phyloP scores from a whole-genome alignment of 2,797 vertebrate species.

The Poeciliopsis presidionis region DNA sequence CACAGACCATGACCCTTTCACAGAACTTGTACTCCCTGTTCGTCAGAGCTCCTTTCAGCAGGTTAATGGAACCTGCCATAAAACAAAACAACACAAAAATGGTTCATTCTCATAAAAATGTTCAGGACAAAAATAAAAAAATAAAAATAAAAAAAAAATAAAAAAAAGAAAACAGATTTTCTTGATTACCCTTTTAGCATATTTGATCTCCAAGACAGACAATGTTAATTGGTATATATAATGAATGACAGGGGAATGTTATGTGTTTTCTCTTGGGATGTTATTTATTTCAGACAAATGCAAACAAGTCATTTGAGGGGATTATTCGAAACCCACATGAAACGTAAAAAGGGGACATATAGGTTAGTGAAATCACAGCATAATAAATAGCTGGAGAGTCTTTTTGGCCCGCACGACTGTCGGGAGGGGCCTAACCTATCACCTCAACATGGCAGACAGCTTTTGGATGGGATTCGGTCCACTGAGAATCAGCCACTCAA shows the following conservation, averaged over 20 bases:
- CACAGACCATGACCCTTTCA: neutral
- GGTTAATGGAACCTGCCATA: neutral
- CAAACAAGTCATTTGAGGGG: conserved; percentile 1
- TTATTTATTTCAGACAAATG: neutral
- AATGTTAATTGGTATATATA: neutral
- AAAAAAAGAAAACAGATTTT: too few relatives aligned
- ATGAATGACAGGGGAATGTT: neutral
- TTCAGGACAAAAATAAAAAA: too few relatives aligned
- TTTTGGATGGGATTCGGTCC: conserved; percentile 68
- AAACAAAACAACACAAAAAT: neutral
- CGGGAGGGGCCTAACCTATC: conserved; percentile 52
- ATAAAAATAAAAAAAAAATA: too few relatives aligned
- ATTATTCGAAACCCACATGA: conserved; percentile 12
- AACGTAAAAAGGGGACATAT: conserved; percentile 27
- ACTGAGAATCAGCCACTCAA: conserved; percentile 56
- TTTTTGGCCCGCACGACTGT: conserved; percentile 32
- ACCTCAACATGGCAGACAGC: conserved; percentile 61
- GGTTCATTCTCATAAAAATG: too few relatives aligned
- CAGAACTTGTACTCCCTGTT: neutral
- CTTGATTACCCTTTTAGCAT: too few relatives aligned
- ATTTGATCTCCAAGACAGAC: too few relatives aligned
- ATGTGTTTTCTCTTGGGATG: neutral
- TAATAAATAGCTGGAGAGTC: conserved; percentile 54
- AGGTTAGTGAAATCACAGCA: conserved; percentile 36
- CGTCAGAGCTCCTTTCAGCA: neutral